Conservation (phyloP, 2,113 vertebrate genomes). For the Nerophis lumbriciformis region DNA sequence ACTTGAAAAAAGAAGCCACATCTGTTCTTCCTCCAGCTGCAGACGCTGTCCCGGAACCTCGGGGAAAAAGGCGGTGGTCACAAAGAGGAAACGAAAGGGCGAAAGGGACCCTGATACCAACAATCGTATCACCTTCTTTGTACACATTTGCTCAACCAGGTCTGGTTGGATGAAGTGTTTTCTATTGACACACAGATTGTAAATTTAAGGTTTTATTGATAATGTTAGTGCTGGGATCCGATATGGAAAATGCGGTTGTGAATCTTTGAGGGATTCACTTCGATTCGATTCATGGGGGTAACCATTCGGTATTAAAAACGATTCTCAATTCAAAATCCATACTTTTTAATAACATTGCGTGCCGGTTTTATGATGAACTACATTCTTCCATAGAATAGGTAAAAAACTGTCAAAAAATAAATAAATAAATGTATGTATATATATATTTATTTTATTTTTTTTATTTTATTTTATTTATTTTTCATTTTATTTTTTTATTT, state of each 20-base stretch:
- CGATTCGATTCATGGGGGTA: slow-evolving; percentile 1
- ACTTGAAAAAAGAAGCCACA: slow-evolving; percentile 36
- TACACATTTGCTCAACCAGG: slow-evolving; percentile 43
- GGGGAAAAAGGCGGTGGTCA: slow-evolving; percentile 21
- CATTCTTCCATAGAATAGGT: too few relatives aligned
- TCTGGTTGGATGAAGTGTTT: slow-evolving; percentile 25
- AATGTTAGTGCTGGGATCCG: slow-evolving; percentile 10
- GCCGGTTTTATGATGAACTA: too few relatives aligned
- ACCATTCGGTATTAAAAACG: too few relatives aligned
- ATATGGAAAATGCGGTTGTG: slow-evolving; percentile 22
- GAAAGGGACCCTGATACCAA: slow-evolving; percentile 55
- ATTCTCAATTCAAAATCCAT: too few relatives aligned
- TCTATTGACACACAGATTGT: slow-evolving; percentile 1
- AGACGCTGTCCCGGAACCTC: slow-evolving; percentile 32
- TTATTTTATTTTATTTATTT: too few relatives aligned
- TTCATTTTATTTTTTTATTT: too few relatives aligned
- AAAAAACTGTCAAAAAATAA: too few relatives aligned
- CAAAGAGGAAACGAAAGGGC: slow-evolving; percentile 51
- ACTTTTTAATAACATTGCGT: too few relatives aligned
- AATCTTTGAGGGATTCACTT: slow-evolving; percentile 16
- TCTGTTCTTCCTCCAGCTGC: slow-evolving; percentile 40
- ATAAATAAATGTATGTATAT: too few relatives aligned
- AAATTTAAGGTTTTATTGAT: neutral
- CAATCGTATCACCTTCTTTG: slow-evolving; percentile 49
- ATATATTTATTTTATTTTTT: too few relatives aligned